phyloP scores from a whole-genome alignment of 2,888 invertebrate species.

The Ashinkailepas kermadecensis region DNA sequence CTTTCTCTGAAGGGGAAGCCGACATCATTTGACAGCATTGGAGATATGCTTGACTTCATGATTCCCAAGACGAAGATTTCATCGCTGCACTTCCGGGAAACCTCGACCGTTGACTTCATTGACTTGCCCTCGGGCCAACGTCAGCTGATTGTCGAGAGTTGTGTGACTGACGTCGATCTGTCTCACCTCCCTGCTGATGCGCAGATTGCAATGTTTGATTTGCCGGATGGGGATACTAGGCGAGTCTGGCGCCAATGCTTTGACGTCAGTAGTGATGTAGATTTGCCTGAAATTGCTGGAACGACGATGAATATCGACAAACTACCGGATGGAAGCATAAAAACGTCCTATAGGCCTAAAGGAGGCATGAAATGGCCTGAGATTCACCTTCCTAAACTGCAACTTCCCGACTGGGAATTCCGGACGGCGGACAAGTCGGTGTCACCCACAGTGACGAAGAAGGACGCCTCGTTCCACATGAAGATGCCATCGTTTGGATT shows the following conservation, averaged over 20 bases:
- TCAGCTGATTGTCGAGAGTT: not conserved
- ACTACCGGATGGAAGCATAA: not conserved
- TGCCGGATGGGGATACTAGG: not conserved
- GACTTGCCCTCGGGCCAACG: not conserved
- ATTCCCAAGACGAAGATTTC: not conserved
- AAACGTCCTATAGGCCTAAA: constrained; percentile 11
- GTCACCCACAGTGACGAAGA: not conserved
- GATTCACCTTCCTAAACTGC: not conserved
- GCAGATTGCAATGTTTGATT: not conserved
- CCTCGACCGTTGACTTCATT: not conserved
- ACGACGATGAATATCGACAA: constrained; percentile 23
- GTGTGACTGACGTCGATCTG: not conserved
- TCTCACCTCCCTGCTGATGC: not conserved
- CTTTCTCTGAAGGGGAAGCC: not conserved
- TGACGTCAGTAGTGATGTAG: constrained; percentile 24
- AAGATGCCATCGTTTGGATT: constrained; percentile 15
- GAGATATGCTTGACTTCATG: not conserved
- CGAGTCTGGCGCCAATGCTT: not conserved
- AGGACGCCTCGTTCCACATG: not conserved
- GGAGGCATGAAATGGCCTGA: not conserved
- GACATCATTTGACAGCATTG: not conserved
- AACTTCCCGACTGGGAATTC: constrained; percentile 1
- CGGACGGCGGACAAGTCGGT: not conserved
- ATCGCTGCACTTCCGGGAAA: not conserved
- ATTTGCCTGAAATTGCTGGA: constrained; percentile 24